phyloP scores from a whole-genome alignment of 2,797 vertebrate genomes.

The Sebastes umbrosus region DNA sequence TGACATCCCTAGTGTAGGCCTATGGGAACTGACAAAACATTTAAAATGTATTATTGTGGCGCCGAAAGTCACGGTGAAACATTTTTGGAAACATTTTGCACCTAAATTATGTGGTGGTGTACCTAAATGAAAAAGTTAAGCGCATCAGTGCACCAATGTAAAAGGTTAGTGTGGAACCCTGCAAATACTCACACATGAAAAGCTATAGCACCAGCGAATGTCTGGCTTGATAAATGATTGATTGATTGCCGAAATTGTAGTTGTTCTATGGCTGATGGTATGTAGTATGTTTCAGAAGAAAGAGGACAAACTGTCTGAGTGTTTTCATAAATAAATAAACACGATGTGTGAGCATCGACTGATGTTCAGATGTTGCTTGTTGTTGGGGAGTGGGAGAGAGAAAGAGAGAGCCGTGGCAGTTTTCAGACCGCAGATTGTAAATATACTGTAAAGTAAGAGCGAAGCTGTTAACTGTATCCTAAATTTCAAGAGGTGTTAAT shows the following conservation, averaged over 20 bases:
- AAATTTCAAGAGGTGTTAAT: slow-evolving; percentile 64
- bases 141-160: background rate
- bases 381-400: background rate
- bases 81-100: too few species aligned
- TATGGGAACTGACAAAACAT: too few species aligned
- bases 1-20: too few species aligned
- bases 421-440: slow-evolving; percentile 50
- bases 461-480: slow-evolving; percentile 53
- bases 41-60: too few species aligned
- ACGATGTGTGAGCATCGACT: background rate
- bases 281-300: background rate
- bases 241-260: background rate
- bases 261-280: background rate
- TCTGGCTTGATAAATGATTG: background rate
- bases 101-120: too few species aligned
- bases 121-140: too few species aligned
- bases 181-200: background rate
- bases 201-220: background rate
- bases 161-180: background rate
- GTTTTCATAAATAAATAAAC: background rate
- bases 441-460: slow-evolving; percentile 33
- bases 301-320: background rate
- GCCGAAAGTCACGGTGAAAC: too few species aligned
- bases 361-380: slow-evolving; percentile 22
- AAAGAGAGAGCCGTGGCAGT: background rate